Evolutionary conservation across 2,888 invertebrate genomes (phyloP).

Genomic region (Amphipoea lucens): DNA sequence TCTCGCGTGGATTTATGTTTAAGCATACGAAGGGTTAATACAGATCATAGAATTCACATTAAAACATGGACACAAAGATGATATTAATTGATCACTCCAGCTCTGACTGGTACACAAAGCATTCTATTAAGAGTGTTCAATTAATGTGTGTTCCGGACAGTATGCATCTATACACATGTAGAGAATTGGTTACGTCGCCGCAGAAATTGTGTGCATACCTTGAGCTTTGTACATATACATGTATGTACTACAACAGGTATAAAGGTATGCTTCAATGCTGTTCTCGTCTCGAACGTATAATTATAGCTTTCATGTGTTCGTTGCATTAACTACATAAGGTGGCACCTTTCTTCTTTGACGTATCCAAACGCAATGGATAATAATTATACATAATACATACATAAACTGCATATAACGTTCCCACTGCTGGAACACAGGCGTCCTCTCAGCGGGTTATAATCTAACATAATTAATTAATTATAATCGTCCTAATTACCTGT

Average conservation of each 20-base stretch:
- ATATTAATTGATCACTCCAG: constrained; percentile 61
- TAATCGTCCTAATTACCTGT: neutral
- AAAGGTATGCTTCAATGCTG: neutral
- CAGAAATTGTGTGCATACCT: constrained; percentile 45
- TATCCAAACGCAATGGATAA: neutral
- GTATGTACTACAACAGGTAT: neutral
- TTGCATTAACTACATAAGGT: neutral
- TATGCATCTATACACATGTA: constrained; percentile 31
- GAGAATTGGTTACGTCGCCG: constrained; percentile 44
- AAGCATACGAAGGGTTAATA: too few relatives aligned
- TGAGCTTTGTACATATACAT: constrained; percentile 8
- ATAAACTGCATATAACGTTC: too few relatives aligned
- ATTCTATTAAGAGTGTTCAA: constrained; percentile 57
- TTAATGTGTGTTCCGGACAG: constrained; percentile 58
- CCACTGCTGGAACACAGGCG: too few relatives aligned
- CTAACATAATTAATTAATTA: too few relatives aligned
- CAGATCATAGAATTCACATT: neutral
- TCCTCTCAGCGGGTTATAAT: too few relatives aligned
- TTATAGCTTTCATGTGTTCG: neutral
- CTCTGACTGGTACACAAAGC: constrained; percentile 56
- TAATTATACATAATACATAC: neutral
- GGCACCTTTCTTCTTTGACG: neutral
- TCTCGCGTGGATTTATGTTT: too few relatives aligned
- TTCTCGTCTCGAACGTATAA: neutral
- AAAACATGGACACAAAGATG: constrained; percentile 41